These are phyloP conservation scores for Pagrus major DNA, from an alignment of 2,113 vertebrate species.

Conservation along the genomic window DNA sequence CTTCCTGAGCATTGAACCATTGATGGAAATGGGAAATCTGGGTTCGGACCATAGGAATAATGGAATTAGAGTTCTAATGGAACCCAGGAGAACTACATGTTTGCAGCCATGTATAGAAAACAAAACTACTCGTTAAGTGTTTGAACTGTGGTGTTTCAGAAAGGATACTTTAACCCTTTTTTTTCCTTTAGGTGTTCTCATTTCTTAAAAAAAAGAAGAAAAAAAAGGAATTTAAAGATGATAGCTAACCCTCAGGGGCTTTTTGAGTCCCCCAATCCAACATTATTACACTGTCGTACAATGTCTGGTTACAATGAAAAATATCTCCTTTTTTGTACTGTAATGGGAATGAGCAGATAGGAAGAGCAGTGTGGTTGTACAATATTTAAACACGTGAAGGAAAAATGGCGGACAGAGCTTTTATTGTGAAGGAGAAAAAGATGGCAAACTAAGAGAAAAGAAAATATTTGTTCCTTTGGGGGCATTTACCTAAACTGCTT, in stretches of 20 bases:
- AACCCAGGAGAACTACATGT: slow-evolving; percentile 67
- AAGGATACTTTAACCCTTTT: slow-evolving; percentile 70
- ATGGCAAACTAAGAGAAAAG: slow-evolving; percentile 26
- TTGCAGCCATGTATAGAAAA: slow-evolving; percentile 82
- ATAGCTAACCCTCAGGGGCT: slow-evolving; percentile 61
- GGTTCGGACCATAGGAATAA: slow-evolving; percentile 31
- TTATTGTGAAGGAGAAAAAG: slow-evolving; percentile 44
- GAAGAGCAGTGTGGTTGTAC: slow-evolving; percentile 62
- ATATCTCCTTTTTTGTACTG: slow-evolving; percentile 72
- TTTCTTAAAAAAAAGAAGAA: slow-evolving; percentile 54
- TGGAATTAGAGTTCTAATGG: slow-evolving; percentile 34
- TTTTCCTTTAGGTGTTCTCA: slow-evolving; percentile 79
- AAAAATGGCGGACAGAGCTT: slow-evolving; percentile 48
- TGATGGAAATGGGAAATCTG: slow-evolving; percentile 52
- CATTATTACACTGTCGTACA: slow-evolving; percentile 80
- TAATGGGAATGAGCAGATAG: slow-evolving; percentile 52
- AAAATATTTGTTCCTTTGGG: slow-evolving; percentile 20
- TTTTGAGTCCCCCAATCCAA: slow-evolving; percentile 70
- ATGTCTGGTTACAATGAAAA: slow-evolving; percentile 75
- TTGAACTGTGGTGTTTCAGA: slow-evolving; percentile 84
- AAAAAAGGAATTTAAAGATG: slow-evolving; percentile 57
- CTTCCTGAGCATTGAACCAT: slow-evolving; percentile 69
- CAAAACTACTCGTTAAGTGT: slow-evolving; percentile 81
- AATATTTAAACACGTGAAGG: slow-evolving; percentile 54
- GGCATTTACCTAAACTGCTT: slow-evolving; percentile 40